Percentiles rank a stretch among this genome's conserved stretches.
These are phyloP conservation scores for Sinella curviseta DNA, from an alignment of 1,140 invertebrate species.

Conservation along the genomic window DNA sequence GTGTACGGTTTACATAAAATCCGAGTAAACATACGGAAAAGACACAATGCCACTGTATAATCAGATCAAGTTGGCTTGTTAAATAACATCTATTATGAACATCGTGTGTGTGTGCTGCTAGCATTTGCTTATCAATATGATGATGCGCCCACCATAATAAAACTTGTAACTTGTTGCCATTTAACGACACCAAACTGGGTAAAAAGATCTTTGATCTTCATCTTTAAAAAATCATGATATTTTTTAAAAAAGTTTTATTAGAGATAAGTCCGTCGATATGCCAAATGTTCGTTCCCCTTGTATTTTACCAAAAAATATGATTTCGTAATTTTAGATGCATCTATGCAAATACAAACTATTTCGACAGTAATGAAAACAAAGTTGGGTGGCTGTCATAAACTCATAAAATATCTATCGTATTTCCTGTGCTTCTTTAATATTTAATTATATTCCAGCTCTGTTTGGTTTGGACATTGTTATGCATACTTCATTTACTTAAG, in stretches of 20 bases:
- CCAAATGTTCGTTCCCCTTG: neutral
- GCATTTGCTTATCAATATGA: too few species aligned
- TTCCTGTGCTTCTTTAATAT: neutral
- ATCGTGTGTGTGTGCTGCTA: too few species aligned
- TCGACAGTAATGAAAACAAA: neutral
- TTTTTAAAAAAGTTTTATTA: neutral
- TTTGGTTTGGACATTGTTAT: too few species aligned
- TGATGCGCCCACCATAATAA: neutral
- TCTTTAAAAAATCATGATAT: neutral
- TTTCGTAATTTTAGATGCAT: neutral
- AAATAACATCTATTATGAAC: too few species aligned
- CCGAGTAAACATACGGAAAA: too few species aligned
- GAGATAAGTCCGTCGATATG: neutral
- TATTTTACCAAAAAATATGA: neutral
- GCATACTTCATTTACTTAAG: too few species aligned
- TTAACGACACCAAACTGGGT: conserved; percentile 18
- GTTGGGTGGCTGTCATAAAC: neutral
- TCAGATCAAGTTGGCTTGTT: too few species aligned
- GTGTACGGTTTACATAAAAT: neutral
- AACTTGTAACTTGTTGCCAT: conserved; percentile 4
- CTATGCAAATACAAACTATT: neutral
- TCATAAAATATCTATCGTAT: neutral
- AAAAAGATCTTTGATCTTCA: neutral
- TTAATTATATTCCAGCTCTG: neutral
- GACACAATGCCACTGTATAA: too few species aligned